Evolutionary conservation across 64 coral and sea anemone species (phyloP).

Genomic region (Catalaphyllia jardinei): DNA sequence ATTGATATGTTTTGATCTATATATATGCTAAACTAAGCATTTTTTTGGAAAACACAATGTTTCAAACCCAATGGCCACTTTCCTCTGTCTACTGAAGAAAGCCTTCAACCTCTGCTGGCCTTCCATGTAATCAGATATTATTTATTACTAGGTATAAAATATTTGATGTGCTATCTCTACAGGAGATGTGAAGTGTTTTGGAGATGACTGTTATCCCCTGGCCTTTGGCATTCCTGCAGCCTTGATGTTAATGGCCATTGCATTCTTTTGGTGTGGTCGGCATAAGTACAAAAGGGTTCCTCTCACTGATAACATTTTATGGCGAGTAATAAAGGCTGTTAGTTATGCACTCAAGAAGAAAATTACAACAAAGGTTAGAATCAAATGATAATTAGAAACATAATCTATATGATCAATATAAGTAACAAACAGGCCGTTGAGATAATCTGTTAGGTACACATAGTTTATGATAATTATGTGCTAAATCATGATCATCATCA

Average conservation of each 20-base stretch:
- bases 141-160: too few species aligned
- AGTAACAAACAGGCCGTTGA: too few species aligned
- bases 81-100: too few species aligned
- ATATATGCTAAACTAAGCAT: too few species aligned
- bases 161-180: neutral
- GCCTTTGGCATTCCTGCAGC: constrained; percentile 91
- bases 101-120: too few species aligned
- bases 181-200: constrained; percentile 94
- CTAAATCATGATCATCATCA: neutral
- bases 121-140: too few species aligned
- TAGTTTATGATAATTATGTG: neutral
- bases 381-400: neutral
- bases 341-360: constrained; percentile 74
- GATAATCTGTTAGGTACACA: neutral
- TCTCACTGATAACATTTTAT: constrained; percentile 80
- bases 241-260: constrained; percentile 86
- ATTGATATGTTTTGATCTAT: too few species aligned
- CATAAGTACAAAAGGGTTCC: constrained; percentile 82
- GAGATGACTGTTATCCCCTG: constrained; percentile 80
- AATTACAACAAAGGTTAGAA: constrained; percentile 61
- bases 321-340: constrained; percentile 72
- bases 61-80: too few species aligned
- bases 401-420: too few species aligned
- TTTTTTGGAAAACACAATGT: too few species aligned
- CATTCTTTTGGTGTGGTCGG: constrained; percentile 82